Conservation (phyloP, 1,140 invertebrate species). For the Octopus sinensis region DNA sequence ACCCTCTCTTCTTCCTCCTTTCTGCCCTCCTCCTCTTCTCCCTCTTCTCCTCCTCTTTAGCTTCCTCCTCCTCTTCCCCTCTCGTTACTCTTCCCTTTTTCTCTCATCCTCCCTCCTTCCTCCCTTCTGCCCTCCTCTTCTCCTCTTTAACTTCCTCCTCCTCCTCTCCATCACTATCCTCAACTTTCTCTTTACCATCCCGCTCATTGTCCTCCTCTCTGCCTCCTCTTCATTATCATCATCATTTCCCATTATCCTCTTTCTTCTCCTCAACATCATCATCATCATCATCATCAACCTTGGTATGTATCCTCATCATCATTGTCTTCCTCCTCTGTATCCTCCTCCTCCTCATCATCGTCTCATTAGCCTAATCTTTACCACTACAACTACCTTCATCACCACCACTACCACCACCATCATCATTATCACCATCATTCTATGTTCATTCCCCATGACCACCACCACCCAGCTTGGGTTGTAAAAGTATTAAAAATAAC, state of each 20-base stretch:
- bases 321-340: not conserved
- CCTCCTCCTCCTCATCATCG: no score
- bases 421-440: no score
- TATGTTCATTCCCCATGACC: no score
- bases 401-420: no score
- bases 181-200: not conserved
- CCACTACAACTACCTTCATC: no score
- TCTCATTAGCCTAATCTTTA: no score
- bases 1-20: no score
- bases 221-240: not conserved
- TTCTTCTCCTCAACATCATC: not conserved
- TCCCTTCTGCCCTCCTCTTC: accelerated
- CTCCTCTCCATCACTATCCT: not conserved
- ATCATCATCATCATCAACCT: not conserved
- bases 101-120: no score
- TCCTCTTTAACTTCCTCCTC: not conserved
- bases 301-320: not conserved
- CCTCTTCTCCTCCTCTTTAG: no score
- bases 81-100: not conserved
- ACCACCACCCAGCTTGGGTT: no score
- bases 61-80: not conserved
- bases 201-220: not conserved
- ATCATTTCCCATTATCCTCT: not conserved
- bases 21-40: no score
- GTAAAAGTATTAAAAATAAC: no score